Evolutionary conservation across 2,888 invertebrate species (phyloP), one percentile per base, ranked within the genome.

Genomic region (Oscheius sp.): DNA sequence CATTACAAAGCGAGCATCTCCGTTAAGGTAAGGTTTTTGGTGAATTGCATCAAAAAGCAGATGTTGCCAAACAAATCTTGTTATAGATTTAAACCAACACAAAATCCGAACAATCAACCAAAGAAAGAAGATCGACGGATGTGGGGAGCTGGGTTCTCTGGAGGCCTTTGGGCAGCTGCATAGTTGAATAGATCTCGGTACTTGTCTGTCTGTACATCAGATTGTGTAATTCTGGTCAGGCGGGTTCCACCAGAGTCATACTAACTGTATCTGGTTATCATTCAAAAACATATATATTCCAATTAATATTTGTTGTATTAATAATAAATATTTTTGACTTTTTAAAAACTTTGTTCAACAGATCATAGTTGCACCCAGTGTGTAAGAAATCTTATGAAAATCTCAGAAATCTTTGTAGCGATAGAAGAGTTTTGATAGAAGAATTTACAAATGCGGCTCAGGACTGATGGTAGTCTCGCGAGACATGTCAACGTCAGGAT

Each of bases 101-200:
- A 17, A 33, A 54, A 33, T 54, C 33, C 54, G 17, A 33, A 32
- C 24, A n/a, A n/a, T 24, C 20, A 22, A 22, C 14, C n/a, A 26
- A 61, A 61, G 32, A 71, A 68, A 65, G 66, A 67, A 24, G 69
- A 68, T 2, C 71, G 73, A 28, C 45, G 78, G 20, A 74, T 73
- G 38, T 78, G 78, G 78, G 78, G 78, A 45, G 78, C 78, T 9
- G 78, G 78, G 24, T 78, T 78, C 69, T 78, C 78, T 1, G 78
- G 78, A 14, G 78, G 78, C 57, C 61, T 78, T 54, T 78, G 78
- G 78, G 78, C 76, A 0, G 78, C 78, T 22, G 76, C 76, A 6
- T 78, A 47, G 73, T n/a, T 6, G 20, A 20, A n/a, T 32, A 33
- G 9, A 54, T 17, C 20, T 47, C 47, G 20, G 33, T 32, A 26